A percentile compares a stretch with the other conserved stretches of the same genome.
Conservation (phyloP, 2,113 vertebrate genomes). For the Petrocephalus microphthalmus region DNA sequence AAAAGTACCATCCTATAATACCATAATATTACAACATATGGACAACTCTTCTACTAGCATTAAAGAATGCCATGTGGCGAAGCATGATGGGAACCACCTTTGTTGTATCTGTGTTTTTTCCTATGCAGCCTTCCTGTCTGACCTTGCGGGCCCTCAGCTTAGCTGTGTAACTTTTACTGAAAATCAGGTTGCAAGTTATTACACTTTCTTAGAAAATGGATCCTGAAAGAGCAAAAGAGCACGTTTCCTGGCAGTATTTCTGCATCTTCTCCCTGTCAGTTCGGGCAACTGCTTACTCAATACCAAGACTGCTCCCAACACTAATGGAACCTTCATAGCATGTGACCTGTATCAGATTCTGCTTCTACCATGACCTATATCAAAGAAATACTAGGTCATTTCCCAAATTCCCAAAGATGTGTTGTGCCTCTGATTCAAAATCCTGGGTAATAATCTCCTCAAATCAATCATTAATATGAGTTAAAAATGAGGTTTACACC, state of each 20-base stretch:
- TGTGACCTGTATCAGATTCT: not conserved
- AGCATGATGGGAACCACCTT: not conserved
- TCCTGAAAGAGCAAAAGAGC: not conserved
- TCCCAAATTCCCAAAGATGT: not conserved
- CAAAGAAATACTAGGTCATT: not conserved
- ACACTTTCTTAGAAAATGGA: constrained; percentile 18
- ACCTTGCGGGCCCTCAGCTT: constrained; percentile 14
- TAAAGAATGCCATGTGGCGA: not conserved
- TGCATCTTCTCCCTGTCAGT: not conserved
- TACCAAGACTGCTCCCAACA: not conserved
- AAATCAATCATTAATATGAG: not conserved
- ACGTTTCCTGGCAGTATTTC: not conserved
- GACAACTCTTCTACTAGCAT: not conserved
- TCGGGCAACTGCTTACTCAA: not conserved
- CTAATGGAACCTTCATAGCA: not conserved
- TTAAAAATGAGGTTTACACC: not conserved
- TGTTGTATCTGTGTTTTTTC: constrained; percentile 15
- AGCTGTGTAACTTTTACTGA: constrained; percentile 15
- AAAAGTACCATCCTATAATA: not conserved
- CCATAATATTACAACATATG: not conserved
- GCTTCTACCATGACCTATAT: not conserved
- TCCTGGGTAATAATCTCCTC: not conserved
- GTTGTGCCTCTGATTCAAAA: not conserved
- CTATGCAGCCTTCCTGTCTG: constrained; percentile 28
- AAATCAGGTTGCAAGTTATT: constrained; percentile 21